Evolutionary conservation across 2,797 vertebrate species (phyloP).

Genomic region (Hyperoplus lanceolatus): DNA sequence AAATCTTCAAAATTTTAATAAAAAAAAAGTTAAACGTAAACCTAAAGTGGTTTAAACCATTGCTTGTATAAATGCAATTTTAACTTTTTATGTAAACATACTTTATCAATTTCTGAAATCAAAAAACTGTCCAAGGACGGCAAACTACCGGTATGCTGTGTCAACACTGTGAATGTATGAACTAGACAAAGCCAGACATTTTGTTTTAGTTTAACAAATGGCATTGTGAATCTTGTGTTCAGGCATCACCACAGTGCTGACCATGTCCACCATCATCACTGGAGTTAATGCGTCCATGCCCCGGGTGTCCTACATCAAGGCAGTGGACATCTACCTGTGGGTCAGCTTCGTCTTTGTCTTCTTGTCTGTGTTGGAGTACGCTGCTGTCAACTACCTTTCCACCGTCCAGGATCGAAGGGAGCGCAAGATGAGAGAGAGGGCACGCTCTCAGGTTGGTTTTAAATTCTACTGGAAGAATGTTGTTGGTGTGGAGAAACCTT

Average conservation of each 20-base stretch:
- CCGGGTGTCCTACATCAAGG: conserved; percentile 88
- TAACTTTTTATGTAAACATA: no score
- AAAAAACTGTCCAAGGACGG: neutral
- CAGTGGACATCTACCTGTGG: conserved; percentile 89
- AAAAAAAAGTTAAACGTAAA: no score
- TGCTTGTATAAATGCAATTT: no score
- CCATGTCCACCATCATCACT: conserved; percentile 90
- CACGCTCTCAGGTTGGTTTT: conserved; percentile 79
- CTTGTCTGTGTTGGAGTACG: conserved; percentile 87
- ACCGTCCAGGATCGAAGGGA: conserved; percentile 90
- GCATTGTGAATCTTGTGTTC: conserved; percentile 32
- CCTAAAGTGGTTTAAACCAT: no score
- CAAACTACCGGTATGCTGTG: neutral
- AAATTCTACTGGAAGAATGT: neutral
- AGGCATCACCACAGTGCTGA: conserved; percentile 89
- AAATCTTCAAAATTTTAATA: no score
- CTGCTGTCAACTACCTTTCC: conserved; percentile 91
- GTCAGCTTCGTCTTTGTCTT: conserved; percentile 90
- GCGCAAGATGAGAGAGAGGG: conserved; percentile 85
- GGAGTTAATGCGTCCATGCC: conserved; percentile 89
- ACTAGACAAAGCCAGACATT: neutral
- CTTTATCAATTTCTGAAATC: no score
- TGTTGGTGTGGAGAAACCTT: neutral
- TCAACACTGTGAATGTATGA: neutral
- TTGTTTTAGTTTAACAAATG: neutral